phyloP scores from a whole-genome alignment of 2,797 vertebrate species.

The Botia kubotai region DNA sequence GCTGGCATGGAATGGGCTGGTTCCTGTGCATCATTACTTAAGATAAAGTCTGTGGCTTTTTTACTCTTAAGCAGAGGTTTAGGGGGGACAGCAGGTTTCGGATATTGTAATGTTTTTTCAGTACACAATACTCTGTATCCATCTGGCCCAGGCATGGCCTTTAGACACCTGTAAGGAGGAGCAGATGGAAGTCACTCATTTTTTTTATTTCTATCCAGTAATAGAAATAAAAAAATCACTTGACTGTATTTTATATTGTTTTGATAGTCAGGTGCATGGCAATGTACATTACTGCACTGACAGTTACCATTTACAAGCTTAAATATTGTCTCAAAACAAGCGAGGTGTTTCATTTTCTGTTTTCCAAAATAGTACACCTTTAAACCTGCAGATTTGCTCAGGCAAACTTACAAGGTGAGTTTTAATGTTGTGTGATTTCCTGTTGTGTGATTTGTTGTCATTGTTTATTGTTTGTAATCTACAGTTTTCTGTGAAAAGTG shows the following conservation, averaged over 20 bases:
- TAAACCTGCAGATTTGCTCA: no score
- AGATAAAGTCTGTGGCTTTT: conserved; percentile 32
- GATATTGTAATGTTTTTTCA: conserved; percentile 8
- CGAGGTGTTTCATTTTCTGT: no score
- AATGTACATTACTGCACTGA: no score
- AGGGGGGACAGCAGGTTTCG: conserved; percentile 41
- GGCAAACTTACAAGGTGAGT: no score
- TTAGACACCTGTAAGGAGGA: conserved; percentile 5
- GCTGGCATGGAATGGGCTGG: conserved; percentile 7
- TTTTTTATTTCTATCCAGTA: background rate
- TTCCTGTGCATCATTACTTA: conserved; percentile 3
- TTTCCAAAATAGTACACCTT: no score
- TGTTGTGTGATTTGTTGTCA: background rate
- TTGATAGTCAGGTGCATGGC: no score
- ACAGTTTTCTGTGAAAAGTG: no score
- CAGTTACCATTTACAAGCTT: no score
- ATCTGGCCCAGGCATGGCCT: conserved; percentile 30
- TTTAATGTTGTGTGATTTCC: no score
- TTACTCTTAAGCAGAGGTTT: conserved; percentile 41
- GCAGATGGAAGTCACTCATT: background rate
- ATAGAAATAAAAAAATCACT: no score
- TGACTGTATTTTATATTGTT: no score
- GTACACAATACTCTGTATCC: conserved; percentile 29
- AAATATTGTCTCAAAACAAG: no score
- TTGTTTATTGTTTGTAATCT: background rate